Evolutionary conservation across 2,797 vertebrate species (phyloP), one percentile per base, ranked within the genome.

Genomic region (Erpetoichthys calabaricus): DNA sequence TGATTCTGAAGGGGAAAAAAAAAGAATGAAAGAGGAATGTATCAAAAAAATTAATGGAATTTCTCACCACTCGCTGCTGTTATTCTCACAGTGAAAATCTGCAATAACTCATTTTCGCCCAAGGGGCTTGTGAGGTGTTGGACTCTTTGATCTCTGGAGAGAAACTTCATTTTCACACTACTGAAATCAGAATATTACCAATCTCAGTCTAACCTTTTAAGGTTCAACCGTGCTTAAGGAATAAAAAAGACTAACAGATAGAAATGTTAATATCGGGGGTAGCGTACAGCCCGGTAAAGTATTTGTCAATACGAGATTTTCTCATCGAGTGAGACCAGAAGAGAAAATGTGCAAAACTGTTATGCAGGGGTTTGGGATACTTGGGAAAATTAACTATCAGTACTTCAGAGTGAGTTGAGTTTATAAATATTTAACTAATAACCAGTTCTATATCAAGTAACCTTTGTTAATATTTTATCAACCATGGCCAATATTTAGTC

Each of bases 161-260:
- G 42, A 58, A 58, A 58, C 57, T 45, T 58, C 1, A 58, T 58
- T 58, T 52, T 50, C 57, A 51, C 57, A 44, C 50, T 45, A 45
- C 44, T 46, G 51, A 8, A 45, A 45, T 53, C 51, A 8, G 42
- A 59, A 10, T 41, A 45, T 53, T 41, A 45, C 51, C 51, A 59
- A 46, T 47, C 44, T 54, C 9, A 45, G 51, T 44, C 58, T 47
- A 9, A 41, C 45, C 51, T 53, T 59, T 54, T 54, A 54, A 45
- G 44, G 51, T 50, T 59, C 51, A 53, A 45, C 25, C 58, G 53
- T 42, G 10, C 58, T 54, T 53, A 45, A 59, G 58, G 57, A 53
- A 6, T 51, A 59, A 41, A 46, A 44, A 45, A 9, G 25, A n/a
- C 5, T 42, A 9, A 46, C 45, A 45, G 51, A 42, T 53, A 25